Evolutionary conservation across 2,113 vertebrate species (phyloP), one percentile per base, ranked within the genome.

Genomic region (Entomyzon cyanotis): DNA sequence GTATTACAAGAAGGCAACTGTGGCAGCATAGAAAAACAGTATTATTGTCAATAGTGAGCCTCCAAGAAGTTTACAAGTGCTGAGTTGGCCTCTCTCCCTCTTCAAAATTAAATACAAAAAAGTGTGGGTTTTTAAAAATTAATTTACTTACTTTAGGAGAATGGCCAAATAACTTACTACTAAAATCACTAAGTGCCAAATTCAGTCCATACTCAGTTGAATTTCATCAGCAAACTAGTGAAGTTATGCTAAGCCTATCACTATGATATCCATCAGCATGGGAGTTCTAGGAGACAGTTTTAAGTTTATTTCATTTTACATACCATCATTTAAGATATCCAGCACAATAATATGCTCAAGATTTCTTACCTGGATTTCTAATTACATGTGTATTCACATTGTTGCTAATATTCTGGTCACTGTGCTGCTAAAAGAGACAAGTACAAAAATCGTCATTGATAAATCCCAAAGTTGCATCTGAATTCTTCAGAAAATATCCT

Each of bases 371-470:
- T 98, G 99, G 79, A 91, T 99, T 98, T 98, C 98, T 99, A 90
- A 98, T 98, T 91, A 97, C 81, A 55, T 98, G 98, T 52, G 98
- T 93, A 97, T 98, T 99, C 91, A 97, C 25, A 73, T 80, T 97
- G 90, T 96, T 99, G 95, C 97, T 98, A 94, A 94, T 96, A 97
- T 99, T 99, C 97, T 99, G 99, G 74, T 99, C 99, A 96, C 91
- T 97, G 85, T 98, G 98, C 98, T 99, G 97, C 89, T 97, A 58
- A 96, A 96, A 98, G 87, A 97, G 87, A 97, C 37, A 68, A 65
- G 90, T 44, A 96, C 31, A 73, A 78, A 68, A 89, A 64, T 3
- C 52, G 47, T 83, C 31, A 91, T 44, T 87, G 63, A 30, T 87
- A 91, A 91, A 86, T 52, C 53, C 50, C 37, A 47, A 90, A 84